A percentile compares a stretch with the other conserved stretches of the same genome.
Conservation (phyloP, 2,888 invertebrate genomes). For the Cancer borealis region DNA sequence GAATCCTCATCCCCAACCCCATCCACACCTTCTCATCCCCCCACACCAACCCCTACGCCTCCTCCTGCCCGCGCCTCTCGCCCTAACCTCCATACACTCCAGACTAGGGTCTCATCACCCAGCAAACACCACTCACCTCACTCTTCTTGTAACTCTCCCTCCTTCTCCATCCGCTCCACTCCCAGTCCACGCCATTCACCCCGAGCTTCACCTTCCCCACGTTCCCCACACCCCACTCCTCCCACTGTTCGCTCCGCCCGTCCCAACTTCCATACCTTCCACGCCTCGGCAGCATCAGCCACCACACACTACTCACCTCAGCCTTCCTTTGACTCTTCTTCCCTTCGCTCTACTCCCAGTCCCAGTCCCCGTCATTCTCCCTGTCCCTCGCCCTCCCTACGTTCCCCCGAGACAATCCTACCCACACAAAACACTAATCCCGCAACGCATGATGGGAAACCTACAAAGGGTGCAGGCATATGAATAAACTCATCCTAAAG, state of each 20-base stretch:
- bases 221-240: neutral
- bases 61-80: neutral
- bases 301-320: neutral
- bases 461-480: neutral
- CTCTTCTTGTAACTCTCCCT: neutral
- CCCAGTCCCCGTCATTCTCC: neutral
- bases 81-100: neutral
- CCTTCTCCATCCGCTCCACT: neutral
- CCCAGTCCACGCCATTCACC: neutral
- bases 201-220: neutral
- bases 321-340: neutral
- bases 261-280: neutral
- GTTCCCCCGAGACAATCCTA: neutral
- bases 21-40: neutral
- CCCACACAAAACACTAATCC: neutral
- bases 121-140: neutral
- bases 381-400: neutral
- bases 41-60: slow-evolving; percentile 17
- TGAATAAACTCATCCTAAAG: neutral
- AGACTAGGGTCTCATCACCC: neutral
- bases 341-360: neutral
- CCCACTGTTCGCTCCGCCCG: too few relatives aligned
- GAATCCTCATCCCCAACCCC: neutral
- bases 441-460: neutral
- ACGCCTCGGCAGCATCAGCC: neutral